A percentile compares a stretch with the other conserved stretches of the same genome.
phyloP scores from a whole-genome alignment of 2,113 vertebrate genomes.

The Pituophis catenifer region DNA sequence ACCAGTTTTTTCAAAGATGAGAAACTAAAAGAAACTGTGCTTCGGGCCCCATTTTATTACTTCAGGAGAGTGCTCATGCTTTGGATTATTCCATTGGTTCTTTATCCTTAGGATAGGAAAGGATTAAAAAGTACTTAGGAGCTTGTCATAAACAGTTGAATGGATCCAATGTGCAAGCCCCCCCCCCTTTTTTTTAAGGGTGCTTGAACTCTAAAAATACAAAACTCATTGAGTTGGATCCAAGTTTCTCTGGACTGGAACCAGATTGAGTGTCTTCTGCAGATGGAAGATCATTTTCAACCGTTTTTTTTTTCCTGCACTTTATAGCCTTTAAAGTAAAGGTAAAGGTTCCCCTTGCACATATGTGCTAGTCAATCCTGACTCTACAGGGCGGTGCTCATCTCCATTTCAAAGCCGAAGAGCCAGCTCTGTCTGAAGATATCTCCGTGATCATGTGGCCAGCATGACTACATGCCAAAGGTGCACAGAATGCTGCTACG shows the following conservation, averaged over 20 bases:
- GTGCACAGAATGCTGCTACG: too few species aligned
- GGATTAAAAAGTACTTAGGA: background rate
- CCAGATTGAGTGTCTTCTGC: background rate
- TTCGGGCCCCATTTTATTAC: background rate
- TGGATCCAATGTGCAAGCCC: background rate
- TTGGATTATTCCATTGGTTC: background rate
- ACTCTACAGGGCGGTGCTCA: too few species aligned
- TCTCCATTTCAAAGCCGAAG: too few species aligned
- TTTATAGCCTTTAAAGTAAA: background rate
- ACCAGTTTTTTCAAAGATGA: background rate
- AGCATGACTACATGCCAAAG: too few species aligned
- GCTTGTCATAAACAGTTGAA: background rate
- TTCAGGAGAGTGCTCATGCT: background rate
- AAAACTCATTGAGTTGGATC: background rate
- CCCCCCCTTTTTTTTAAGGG: background rate
- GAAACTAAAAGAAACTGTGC: background rate
- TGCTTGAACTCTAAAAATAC: background rate
- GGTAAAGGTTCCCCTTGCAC: too few species aligned
- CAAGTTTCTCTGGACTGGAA: background rate
- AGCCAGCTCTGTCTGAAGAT: too few species aligned
- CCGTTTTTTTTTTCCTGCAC: background rate
- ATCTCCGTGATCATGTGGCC: too few species aligned
- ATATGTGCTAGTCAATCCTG: too few species aligned
- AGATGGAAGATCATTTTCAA: background rate
- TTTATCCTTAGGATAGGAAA: background rate